Evolutionary conservation across 2,888 invertebrate genomes (phyloP), one percentile per base, ranked within the genome.

Genomic region (Drosophila borealis): DNA sequence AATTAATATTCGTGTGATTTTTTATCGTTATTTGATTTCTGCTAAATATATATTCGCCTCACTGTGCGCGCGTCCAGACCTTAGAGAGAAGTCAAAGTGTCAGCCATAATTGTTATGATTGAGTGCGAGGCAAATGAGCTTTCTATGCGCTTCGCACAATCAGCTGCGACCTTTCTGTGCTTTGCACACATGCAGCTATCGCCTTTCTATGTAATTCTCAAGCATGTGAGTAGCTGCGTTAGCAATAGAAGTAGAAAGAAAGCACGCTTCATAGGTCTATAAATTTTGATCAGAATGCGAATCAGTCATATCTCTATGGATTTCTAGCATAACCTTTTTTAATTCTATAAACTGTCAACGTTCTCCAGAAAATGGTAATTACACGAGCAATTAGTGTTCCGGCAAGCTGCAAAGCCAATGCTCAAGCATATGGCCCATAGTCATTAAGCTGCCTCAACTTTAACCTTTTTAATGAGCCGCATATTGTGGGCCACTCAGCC

Each of bases 1-100:
- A 90, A 90, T 88, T 89, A 90, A 87, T 88, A 88, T 89, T 90
- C 90, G 90, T 90, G 89, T 86, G 91, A 90, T 90, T 88, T 81
- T 89, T 90, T 90, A 90, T 90, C 90, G 82, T 77, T 85, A 73
- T 86, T 88, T 88, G 85, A 88, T 85, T 84, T 88, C 87, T 70
- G 60, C 78, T 77, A 77, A 84, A 86, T 77, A 61, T 73, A 66
- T 64, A 36, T 65, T 19, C 37, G 51, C 17, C 49, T 21, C 36
- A 50, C 19, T 10, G 19, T 36, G 49, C 36, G 49, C 14, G n/a
- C 9, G n/a, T 29, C 56, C 39, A 29, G 53, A 53, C 39, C 50
- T 51, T 57, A 46, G 42, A 61, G 37, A 60, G 51, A 66, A 75
- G 70, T 70, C 77, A 70, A 67, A 72, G 70, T 73, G 65, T 49